Base-by-base conservation (phyloP, 2,888 invertebrate species). In the Lithodes maja region DNA sequence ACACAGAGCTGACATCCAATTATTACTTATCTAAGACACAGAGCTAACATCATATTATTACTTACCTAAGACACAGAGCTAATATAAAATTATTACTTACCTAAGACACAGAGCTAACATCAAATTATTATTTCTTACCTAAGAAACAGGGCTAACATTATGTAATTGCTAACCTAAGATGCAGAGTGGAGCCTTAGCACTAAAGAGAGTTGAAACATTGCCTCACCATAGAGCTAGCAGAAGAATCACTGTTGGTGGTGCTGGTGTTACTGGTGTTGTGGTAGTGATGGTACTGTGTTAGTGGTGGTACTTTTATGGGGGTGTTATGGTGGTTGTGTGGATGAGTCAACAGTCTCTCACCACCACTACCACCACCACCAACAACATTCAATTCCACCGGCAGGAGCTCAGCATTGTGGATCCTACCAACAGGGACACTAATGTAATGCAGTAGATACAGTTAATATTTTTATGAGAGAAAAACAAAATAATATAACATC, bases 401-500 rank as follows among this genome's bases (percentile, higher is more conserved):
- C 15, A 69, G 68, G 69, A 82, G 82, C 69, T 82, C 82, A 69
- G 69, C 82, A 52, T 82, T 82, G 69, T 82, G 82, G 61, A 82
- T 82, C 52, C 82, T 82, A 69, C 50, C 3, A 33, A n/a, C 12
- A 33, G 1, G 55, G 33, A 80, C 9, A 33, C 49, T 1, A 5
- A 79, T 61, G 5, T 7, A 5, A 7, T 5, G 12, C 61, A 61
- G 61, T 61, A 61, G 0, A 5, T 7, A 61, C 61, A 61, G 61
- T 77, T 49, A 74, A n/a, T n/a, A 33, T 33, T 33, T 33, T 33
- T 33, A 33, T 33, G 33, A 33, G 33, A 33, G 33, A 33, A 33
- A 33, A 33, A 33, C 33, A 33, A 33, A 33, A 33, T 33, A 33
- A 33, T 33, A 33, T 33, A 33, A 33, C 33, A 33, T 33, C 33